Evolutionary conservation across 2,888 invertebrate genomes (phyloP), one percentile per base, ranked within the genome.

Genomic region (Gari tellinella): DNA sequence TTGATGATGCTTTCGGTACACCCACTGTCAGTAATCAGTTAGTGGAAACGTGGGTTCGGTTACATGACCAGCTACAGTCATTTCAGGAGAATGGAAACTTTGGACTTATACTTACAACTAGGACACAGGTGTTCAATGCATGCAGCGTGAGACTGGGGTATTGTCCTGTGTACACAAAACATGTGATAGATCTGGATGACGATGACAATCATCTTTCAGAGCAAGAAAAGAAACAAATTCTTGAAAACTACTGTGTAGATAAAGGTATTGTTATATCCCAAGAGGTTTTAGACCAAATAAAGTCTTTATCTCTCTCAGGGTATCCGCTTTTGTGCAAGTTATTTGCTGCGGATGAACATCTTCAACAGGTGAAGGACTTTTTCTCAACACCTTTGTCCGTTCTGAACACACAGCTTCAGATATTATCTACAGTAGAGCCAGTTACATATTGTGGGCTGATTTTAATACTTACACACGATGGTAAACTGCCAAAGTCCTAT

Each of bases 1-100:
- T 77, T 37, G 76, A 77, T 48, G 76, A 77, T 37, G 76, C 76
- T 21, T 77, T 77, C 57, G 76, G 76, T 21, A 68, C 60, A 1
- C 76, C 76, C n/a, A 65, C 61, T n/a, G 12, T 77, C 19, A 68
- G 65, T 21, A 55, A 49, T 15, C 49, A 49, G 8, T 23, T 72
- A 12, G 58, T 77, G 3, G 65, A 77, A 41, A 53, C 38, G 2
- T 77, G 76, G 76, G 51, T 46, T 15, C 17, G 68, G 21, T 53
- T 68, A 15, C 46, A 68, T 57, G 68, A 49, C 12, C 72, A 77
- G 45, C n/a, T 77, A 40, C 41, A 55, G 31, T 41, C 52, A 17
- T 48, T 72, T 38, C 31, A 65, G 0, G 43, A 56, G 25, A 26
- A 23, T 0, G 56, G 56, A 19, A 77, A 77, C 26, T 68, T 67